Evolutionary conservation across 2,113 vertebrate genomes (phyloP).

Genomic region (Crypturellus undulatus): DNA sequence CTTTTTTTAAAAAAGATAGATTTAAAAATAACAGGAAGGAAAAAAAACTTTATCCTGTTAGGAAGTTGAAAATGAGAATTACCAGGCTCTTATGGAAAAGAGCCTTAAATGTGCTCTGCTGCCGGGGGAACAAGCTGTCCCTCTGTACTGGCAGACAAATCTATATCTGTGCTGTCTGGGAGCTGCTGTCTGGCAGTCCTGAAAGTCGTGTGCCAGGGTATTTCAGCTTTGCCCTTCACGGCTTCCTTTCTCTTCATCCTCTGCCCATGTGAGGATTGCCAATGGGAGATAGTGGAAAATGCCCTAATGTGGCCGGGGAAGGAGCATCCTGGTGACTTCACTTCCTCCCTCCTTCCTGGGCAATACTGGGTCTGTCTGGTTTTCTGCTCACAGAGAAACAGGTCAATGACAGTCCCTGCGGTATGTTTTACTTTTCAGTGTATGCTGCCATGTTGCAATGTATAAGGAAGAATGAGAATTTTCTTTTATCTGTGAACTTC

Average conservation of each 20-base stretch:
- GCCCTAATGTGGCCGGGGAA: background rate
- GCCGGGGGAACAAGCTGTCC: background rate
- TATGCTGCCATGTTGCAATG: background rate
- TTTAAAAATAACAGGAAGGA: background rate
- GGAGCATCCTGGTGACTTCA: fast-evolving
- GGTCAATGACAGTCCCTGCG: background rate
- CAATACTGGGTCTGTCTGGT: fast-evolving
- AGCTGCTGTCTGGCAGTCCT: background rate
- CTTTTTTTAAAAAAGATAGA: background rate
- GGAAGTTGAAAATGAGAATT: conserved; percentile 14
- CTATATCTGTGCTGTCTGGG: background rate
- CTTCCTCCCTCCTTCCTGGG: background rate
- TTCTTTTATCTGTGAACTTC: background rate
- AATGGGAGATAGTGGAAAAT: background rate
- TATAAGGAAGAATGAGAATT: no score
- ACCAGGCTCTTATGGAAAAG: background rate
- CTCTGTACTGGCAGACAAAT: background rate
- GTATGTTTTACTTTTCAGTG: background rate
- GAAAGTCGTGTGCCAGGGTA: background rate
- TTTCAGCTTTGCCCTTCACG: background rate
- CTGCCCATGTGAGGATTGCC: background rate
- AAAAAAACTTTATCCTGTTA: background rate
- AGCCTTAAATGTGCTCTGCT: background rate
- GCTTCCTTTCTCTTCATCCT: background rate
- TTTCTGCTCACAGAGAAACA: background rate